phyloP scores from a whole-genome alignment of 92 coral and sea anemone species.

The Isaurus tuberculatus region DNA sequence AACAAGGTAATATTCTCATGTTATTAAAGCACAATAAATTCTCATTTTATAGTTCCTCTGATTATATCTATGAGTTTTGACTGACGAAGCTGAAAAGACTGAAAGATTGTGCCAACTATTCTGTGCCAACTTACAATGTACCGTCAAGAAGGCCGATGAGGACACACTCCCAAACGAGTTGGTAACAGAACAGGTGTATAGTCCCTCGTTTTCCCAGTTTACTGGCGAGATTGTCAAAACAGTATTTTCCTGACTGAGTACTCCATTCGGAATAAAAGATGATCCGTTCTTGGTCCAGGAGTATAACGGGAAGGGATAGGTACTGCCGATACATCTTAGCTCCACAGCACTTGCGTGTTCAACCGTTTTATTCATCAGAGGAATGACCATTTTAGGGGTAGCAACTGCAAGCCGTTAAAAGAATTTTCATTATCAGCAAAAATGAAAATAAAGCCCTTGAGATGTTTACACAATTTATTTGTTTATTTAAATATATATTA shows the following conservation, averaged over 20 bases:
- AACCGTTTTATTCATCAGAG: not conserved
- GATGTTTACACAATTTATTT: no score
- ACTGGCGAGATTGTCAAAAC: not conserved
- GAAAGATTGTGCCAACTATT: no score
- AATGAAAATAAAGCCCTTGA: no score
- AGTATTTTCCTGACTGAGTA: not conserved
- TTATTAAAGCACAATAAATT: no score
- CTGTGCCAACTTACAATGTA: not conserved
- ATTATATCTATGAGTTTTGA: no score
- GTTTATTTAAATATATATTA: no score
- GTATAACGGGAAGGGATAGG: not conserved
- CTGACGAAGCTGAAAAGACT: no score
- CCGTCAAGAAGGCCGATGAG: not conserved
- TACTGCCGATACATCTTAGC: not conserved
- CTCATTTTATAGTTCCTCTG: no score
- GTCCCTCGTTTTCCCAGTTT: not conserved
- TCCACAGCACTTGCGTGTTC: not conserved
- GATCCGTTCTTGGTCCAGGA: not conserved
- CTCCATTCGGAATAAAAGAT: no score
- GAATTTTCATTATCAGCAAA: no score
- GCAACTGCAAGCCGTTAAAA: not conserved
- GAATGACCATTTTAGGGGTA: not conserved
- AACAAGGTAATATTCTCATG: no score
- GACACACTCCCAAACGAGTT: not conserved
- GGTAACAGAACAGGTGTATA: constrained; percentile 3